Percentiles rank a stretch among this genome's conserved stretches.
These are phyloP conservation scores for Charanyca ferruginea DNA, from an alignment of 2,888 invertebrate species.

Conservation along the genomic window DNA sequence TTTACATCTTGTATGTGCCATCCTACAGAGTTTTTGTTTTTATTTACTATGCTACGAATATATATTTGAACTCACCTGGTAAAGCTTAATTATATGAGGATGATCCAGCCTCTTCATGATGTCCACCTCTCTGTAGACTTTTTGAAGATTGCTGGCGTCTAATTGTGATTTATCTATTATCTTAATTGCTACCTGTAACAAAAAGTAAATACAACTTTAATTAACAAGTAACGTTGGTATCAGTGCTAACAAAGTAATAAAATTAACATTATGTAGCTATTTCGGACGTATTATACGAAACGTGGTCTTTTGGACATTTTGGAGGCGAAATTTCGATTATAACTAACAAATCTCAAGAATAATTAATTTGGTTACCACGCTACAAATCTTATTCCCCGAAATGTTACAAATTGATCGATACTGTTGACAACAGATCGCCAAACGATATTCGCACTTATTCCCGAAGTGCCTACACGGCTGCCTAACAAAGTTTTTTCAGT, in stretches of 20 bases:
- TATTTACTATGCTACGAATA: conserved; percentile 9
- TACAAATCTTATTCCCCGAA: conserved; percentile 13
- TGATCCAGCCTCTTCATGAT: conserved; percentile 99
- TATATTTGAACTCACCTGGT: conserved; percentile 93
- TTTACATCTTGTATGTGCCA: conserved; percentile 14
- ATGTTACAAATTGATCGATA: conserved; percentile 10
- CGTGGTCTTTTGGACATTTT: conserved; percentile 6
- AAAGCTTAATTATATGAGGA: conserved; percentile 99
- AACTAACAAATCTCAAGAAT: conserved; percentile 18
- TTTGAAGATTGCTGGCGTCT: conserved; percentile 97
- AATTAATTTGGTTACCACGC: neutral
- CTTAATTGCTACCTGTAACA: conserved; percentile 97
- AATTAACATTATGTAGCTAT: conserved; percentile 4
- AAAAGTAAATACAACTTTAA: conserved; percentile 61
- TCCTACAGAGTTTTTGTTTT: neutral
- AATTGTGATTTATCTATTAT: conserved; percentile 98
- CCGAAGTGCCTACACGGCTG: conserved; percentile 30
- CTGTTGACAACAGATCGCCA: conserved; percentile 16
- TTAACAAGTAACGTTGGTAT: conserved; percentile 17
- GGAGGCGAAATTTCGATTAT: neutral
- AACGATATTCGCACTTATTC: conserved; percentile 28
- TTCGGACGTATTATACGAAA: neutral
- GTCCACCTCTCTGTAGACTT: conserved; percentile 99
- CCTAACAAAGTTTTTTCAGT: conserved; percentile 59
- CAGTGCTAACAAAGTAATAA: conserved; percentile 16